Evolutionary conservation across 2,888 invertebrate species (phyloP), one percentile per base, ranked within the genome.

Genomic region (Chymomyza caudatula): DNA sequence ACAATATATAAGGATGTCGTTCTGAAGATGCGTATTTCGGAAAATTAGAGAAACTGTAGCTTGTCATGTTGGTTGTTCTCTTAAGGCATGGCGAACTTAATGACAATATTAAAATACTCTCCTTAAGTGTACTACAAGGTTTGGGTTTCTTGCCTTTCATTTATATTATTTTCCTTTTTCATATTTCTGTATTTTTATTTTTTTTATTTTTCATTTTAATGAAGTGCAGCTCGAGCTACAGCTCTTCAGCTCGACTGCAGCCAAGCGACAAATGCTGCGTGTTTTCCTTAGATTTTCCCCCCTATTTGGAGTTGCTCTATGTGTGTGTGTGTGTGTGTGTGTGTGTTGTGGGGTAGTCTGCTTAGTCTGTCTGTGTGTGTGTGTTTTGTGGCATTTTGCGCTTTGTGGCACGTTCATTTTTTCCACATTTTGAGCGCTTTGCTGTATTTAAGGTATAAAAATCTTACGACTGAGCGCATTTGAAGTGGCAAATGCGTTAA

Each of bases 401-500:
- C 73, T 75, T 73, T 85, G 71, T 67, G 71, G 71, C 69, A 85
- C 77, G 81, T 79, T 71, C 65, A 60, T 63, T 68, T 23, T 53
- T 44, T 17, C 19, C 3, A 4, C 20, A 49, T 52, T 57, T 52
- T 63, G 49, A 62, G 19, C 55, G 59, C 51, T 25, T 20, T 59
- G 49, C 63, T 53, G 72, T 63, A 57, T 60, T 58, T 49, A 64
- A 59, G 71, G 79, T 68, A 72, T 19, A 65, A 65, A 74, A 71
- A 84, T 79, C 72, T 74, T 56, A 64, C 67, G 85, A 83, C 63
- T 75, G 73, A 76, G 67, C 72, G 74, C 66, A 57, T 73, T 65
- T 81, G 51, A 81, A 85, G 76, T 83, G 77, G 68, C 68, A 82
- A 76, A 77, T 79, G 63, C 79, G 77, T 76, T 84, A 85, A 85